These are phyloP conservation scores for Turritopsis rubra DNA, from an alignment of 30 jellyfish, hydroid and myxozoan species.

Conservation along the genomic window DNA sequence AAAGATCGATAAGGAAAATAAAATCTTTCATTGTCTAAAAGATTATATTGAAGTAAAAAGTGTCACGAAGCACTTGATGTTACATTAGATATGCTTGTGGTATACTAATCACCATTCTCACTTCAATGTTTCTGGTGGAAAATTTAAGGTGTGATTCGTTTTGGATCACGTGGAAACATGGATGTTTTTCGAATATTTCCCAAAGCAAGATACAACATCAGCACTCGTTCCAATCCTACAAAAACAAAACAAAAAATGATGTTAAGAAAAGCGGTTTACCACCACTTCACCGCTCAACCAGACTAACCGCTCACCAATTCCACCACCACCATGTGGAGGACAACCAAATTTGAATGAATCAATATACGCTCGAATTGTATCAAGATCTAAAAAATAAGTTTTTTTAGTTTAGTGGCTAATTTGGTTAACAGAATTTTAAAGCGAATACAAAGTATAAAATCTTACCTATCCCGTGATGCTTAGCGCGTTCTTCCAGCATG, in stretches of 20 bases:
- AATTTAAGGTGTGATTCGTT: conserved; percentile 85
- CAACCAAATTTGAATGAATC: conserved; percentile 98
- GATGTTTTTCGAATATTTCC: conserved; percentile 97
- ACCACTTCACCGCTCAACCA: background rate
- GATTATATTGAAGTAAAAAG: too few relatives aligned
- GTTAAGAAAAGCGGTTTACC: background rate
- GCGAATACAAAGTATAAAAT: background rate
- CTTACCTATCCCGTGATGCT: conserved; percentile 90
- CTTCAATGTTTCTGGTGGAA: too few relatives aligned
- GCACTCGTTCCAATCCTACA: conserved; percentile 93
- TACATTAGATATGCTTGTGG: too few relatives aligned
- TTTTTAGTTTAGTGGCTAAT: too few relatives aligned
- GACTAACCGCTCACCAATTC: conserved; percentile 94
- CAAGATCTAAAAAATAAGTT: conserved; percentile 75
- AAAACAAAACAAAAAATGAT: background rate
- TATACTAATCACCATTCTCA: too few relatives aligned
- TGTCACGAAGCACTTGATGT: too few relatives aligned
- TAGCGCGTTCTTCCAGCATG: conserved; percentile 86
- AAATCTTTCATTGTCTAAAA: too few relatives aligned
- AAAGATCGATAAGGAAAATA: too few relatives aligned
- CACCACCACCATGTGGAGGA: conserved; percentile 99
- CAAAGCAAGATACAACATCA: conserved; percentile 89
- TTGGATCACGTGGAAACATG: conserved; percentile 99
- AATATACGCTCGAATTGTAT: conserved; percentile 85
- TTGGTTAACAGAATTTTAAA: too few relatives aligned